Percentiles rank a stretch among this genome's conserved stretches.
Conservation (phyloP, 1,140 invertebrate species). For the Sipha flava region DNA sequence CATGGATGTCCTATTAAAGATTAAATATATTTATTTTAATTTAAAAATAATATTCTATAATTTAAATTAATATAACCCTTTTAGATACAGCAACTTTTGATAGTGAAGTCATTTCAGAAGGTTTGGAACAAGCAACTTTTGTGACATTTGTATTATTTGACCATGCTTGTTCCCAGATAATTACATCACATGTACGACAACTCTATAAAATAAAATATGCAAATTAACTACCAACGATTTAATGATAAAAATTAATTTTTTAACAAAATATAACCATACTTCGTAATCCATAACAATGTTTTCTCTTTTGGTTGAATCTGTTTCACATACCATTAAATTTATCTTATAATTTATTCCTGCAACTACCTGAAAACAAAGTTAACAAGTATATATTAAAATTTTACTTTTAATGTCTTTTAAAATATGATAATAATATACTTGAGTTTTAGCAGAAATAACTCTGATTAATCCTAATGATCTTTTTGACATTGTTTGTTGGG, state of each 20-base stretch:
- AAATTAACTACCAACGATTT: not conserved
- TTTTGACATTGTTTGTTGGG: conserved; percentile 23
- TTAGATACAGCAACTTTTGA: not conserved
- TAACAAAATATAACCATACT: not conserved
- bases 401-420: not conserved
- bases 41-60: not conserved
- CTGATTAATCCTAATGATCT: not conserved
- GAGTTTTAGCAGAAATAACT: conserved; percentile 4
- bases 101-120: not conserved
- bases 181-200: conserved; percentile 47
- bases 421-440: not conserved
- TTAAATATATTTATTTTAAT: not conserved
- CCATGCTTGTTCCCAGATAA: conserved; percentile 56
- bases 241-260: not conserved
- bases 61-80: not conserved
- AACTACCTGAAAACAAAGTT: not conserved
- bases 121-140: conserved; percentile 31
- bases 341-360: conserved; percentile 26
- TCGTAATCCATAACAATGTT: conserved; percentile 1
- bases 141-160: conserved; percentile 46
- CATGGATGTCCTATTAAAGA: not conserved
- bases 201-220: conserved; percentile 29
- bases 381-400: not conserved
- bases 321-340: conserved; percentile 5
- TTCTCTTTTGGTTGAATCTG: not conserved